Base-by-base conservation (phyloP, 2,113 vertebrate species). In the Pelecanus crispus region DNA sequence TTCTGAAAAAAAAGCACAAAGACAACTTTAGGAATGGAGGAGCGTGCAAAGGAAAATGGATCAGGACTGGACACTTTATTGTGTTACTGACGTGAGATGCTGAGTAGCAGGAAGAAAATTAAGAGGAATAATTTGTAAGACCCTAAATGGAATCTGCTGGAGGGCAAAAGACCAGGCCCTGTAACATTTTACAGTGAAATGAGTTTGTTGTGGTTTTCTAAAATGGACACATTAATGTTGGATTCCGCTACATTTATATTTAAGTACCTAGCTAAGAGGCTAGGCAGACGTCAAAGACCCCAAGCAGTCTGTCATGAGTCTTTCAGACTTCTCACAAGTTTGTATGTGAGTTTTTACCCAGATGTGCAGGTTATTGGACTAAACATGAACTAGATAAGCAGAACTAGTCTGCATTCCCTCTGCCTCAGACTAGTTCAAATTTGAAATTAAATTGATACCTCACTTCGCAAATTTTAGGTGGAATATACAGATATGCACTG, bases 181-280 rank as follows among this genome's bases (percentile, higher is more conserved):
- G 7, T 70, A 55, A 42, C 26, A 25, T 44, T 81, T 72, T 68
- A 50, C 44, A 50, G 20, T n/a, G 65, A 91, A 73, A 56, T 47
- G 13, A 67, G 8, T 40, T 91, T 67, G 21, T 71, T 2, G 0
- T 52, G 32, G 6, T 68, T 93, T 90, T 95, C 36, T 62, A 7
- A 49, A 71, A 28, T 10, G 6, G 7, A 25, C n/a, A 11, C 15
- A 4, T 24, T 36, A 25, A 14, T 9, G 29, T 44, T 55, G n/a
- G 44, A 17, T 67, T 58, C 38, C 2, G 2, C 15, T 19, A 15
- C 1, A 0, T 45, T 89, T 62, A 1, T 45, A 26, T 90, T 38
- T 55, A 56, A 73, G 47, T 22, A 17, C 21, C 9, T 26, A 63
- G 29, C 8, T 13, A 29, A 63, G 66, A 53, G 36, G 17, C 25